Base-by-base conservation (phyloP, 2,888 invertebrate genomes). In the Archips xylosteana region DNA sequence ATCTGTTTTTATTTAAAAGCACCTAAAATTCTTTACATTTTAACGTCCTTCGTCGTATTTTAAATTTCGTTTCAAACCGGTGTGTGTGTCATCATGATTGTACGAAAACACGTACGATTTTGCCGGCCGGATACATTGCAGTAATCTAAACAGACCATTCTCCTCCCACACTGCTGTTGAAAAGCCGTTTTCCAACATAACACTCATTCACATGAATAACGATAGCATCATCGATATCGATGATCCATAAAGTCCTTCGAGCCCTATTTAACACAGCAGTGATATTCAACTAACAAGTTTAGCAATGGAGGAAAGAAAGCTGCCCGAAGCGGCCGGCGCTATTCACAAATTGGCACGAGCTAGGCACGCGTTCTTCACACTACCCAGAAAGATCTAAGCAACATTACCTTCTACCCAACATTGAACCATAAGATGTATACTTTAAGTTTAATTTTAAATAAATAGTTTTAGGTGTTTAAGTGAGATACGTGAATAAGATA, bases 271-370 rank as follows among this genome's bases (percentile, higher is more conserved):
- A 85, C 82, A 86, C 83, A 87, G 85, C 88, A 90, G 89, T 89
- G 90, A 89, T 92, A 92, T 92, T 89, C 88, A 87, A 89, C 89
- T 90, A 91, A 92, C 92, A 90, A 91, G 92, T 92, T 90, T 88
- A 92, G 90, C 91, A 89, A 89, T 88, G 88, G 82, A 90, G 92
- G 92, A 93, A 94, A 93, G 92, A 93, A 93, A 93, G 92, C 91
- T 87, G 90, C 90, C 88, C 84, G 85, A 82, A 90, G 91, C 92
- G 91, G 90, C 91, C 91, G 90, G 89, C 88, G 90, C 90, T 92
- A 91, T 91, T 91, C 92, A 92, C 94, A 93, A 93, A 92, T 94
- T 93, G 92, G 92, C 92, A 93, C 93, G 93, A 93, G 92, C 92
- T 89, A 87, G 89, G 88, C 93, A 92, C 92, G 92, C 92, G 92